Conservation (phyloP, 2,113 vertebrate species). For the Psittacula cyanocephala region DNA sequence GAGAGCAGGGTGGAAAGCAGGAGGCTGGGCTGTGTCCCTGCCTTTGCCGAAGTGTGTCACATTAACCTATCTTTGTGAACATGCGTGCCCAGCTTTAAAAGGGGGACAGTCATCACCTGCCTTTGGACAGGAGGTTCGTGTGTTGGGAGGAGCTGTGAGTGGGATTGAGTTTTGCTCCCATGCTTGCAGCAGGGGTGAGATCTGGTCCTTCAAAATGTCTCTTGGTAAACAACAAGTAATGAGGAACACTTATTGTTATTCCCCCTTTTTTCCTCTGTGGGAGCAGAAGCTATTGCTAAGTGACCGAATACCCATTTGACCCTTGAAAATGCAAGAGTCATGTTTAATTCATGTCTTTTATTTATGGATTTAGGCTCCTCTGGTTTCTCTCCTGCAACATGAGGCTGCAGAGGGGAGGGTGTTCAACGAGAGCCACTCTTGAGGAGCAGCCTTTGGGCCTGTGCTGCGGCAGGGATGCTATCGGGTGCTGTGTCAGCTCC, state of each 20-base stretch:
- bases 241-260: neutral
- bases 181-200: neutral
- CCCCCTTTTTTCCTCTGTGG: neutral
- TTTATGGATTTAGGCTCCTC: slow-evolving; percentile 32
- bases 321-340: slow-evolving; percentile 15
- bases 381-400: neutral
- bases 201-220: neutral
- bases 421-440: neutral
- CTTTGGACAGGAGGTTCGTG: neutral
- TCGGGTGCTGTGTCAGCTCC: neutral
- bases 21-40: neutral
- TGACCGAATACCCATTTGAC: slow-evolving; percentile 33
- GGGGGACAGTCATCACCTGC: neutral
- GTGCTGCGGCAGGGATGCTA: neutral
- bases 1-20: neutral
- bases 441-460: neutral
- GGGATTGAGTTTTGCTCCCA: neutral
- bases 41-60: neutral
- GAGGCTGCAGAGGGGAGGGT: neutral
- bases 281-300: slow-evolving; percentile 15
- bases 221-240: neutral
- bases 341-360: slow-evolving; percentile 59
- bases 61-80: neutral
- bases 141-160: neutral
- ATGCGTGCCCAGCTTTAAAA: neutral